Evolutionary conservation across 2,797 vertebrate species (phyloP), one percentile per base, ranked within the genome.

Genomic region (Meda fulgida): DNA sequence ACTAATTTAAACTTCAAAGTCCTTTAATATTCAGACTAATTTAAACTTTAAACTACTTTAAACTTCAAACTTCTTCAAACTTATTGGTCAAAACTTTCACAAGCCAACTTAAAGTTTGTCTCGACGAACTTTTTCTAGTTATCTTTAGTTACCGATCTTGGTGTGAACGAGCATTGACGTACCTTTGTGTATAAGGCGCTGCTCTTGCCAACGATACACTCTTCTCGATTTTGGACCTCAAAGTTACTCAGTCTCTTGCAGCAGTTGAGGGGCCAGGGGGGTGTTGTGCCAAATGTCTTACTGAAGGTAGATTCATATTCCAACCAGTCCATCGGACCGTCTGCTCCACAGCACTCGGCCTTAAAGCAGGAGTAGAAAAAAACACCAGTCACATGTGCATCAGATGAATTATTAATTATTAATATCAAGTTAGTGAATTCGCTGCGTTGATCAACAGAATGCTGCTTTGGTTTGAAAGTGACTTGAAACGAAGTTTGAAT

Each of bases 311-410:
- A 96, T 1, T 90, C 91, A 73, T 92, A 95, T 5, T 87, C 55
- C 6, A 95, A 73, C 96, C 96, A 96, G 83, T 96, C 96, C 84
- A 81, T 21, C 21, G 95, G 94, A 0, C 91, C 66, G 0, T 94
- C 93, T 0, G 94, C 79, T 0, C 95, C 96, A n/a, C 96, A 96
- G 88, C 96, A 96, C 48, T 93, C 71, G 83, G 88, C 92, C 96
- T 96, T 88, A 36, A 23, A 40, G 31, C 13, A 5, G 23, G 16
- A 55, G 13, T 0, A 79, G 21, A 48, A 80, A 14, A 5, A 80
- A 67, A 48, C 13, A 31, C 26, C 63, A 31, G 78, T 36, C 19
- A 34, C 16, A 11, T 31, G 10, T 21, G 1, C 29, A 53, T 7
- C 29, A 23, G 8, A 6, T 19, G 4, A 71, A 26, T 46, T 43